Conservation (phyloP, 2,797 vertebrate species). For the Tangara arthus region DNA sequence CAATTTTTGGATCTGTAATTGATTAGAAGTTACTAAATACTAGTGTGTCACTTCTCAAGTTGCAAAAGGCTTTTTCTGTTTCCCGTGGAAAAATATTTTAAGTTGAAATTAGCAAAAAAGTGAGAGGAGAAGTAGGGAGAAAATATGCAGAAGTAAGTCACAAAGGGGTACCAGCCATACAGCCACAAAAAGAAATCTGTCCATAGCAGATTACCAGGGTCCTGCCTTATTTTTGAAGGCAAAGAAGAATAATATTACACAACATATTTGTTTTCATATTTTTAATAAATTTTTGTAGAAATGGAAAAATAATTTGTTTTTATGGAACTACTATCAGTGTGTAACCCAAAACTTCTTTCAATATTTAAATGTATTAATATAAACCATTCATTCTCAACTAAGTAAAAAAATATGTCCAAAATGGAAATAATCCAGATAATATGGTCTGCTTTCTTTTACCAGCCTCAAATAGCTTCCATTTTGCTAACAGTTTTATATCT, state of each 20-base stretch:
- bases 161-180: not conserved
- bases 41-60: not conserved
- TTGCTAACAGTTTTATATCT: conserved; percentile 65
- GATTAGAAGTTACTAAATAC: not conserved
- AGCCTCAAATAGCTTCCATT: conserved; percentile 60
- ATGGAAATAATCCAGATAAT: conserved; percentile 72
- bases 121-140: not conserved
- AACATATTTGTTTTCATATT: conserved; percentile 68
- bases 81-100: not conserved
- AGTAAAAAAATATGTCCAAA: conserved; percentile 72
- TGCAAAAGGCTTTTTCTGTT: not conserved
- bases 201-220: not conserved
- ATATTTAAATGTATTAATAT: conserved; percentile 75
- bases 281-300: conserved; percentile 72
- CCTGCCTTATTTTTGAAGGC: conserved; percentile 4
- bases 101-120: not conserved
- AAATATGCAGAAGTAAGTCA: not conserved
- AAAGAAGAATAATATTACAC: conserved; percentile 38
- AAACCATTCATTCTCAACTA: conserved; percentile 71
- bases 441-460: conserved; percentile 61
- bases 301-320: conserved; percentile 72
- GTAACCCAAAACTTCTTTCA: conserved; percentile 70
- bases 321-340: conserved; percentile 73
- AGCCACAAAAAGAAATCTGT: not conserved
- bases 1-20: not conserved